Evolutionary conservation across 2,113 vertebrate species (phyloP).

Genomic region (Hiodon alosoides): DNA sequence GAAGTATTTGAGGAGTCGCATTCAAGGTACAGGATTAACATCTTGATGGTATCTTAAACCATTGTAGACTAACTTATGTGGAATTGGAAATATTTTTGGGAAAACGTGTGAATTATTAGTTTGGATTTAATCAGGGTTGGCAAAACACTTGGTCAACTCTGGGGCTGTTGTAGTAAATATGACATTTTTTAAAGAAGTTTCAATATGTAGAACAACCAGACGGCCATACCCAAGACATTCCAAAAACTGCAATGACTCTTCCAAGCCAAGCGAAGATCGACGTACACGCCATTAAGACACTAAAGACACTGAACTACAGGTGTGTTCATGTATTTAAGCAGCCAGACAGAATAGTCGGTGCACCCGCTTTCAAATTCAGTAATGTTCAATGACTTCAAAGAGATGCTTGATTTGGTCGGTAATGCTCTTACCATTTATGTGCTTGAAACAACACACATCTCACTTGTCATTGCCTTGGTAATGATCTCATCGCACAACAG

Average conservation of each 20-base stretch:
- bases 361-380: not conserved
- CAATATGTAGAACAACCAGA: constrained; percentile 59
- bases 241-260: constrained; percentile 80
- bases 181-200: constrained; percentile 6
- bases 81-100: no score
- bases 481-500: not conserved
- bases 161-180: constrained; percentile 69
- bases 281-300: constrained; percentile 66
- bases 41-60: not conserved
- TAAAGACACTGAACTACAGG: constrained; percentile 81
- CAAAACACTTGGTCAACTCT: not conserved
- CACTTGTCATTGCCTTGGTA: not conserved
- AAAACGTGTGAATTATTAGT: not conserved
- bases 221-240: constrained; percentile 34
- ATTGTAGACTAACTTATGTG: not conserved
- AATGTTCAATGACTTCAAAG: no score
- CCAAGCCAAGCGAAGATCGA: constrained; percentile 80
- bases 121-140: not conserved
- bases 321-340: constrained; percentile 33
- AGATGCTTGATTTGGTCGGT: not conserved
- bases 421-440: no score
- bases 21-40: constrained; percentile 70
- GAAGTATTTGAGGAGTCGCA: constrained; percentile 82
- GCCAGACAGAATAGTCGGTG: not conserved
- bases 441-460: no score